Percentiles rank a stretch among this genome's conserved stretches.
phyloP scores from a whole-genome alignment of 2,113 vertebrate species.

The Emberiza fucata region DNA sequence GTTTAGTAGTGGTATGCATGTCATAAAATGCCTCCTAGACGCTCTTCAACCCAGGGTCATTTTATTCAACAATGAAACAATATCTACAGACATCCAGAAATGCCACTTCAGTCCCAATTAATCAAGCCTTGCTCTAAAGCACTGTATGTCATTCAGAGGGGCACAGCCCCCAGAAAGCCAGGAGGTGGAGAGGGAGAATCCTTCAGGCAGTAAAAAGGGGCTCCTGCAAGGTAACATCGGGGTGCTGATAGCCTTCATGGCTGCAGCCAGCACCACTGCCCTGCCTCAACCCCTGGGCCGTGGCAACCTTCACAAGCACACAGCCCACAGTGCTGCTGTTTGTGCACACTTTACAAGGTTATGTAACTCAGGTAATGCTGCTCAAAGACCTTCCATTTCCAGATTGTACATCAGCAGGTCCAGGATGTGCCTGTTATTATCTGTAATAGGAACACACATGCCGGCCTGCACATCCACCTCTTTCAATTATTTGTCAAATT shows the following conservation, averaged over 20 bases:
- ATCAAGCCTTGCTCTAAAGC: not conserved
- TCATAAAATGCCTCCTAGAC: not conserved
- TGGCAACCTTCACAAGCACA: not conserved
- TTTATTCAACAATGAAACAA: conserved; percentile 3
- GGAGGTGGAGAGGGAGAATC: not conserved
- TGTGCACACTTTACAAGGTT: not conserved
- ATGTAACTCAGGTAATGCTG: not conserved
- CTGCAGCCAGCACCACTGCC: rapidly evolving
- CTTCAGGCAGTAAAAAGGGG: not conserved
- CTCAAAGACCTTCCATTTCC: not conserved
- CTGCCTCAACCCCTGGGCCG: not conserved
- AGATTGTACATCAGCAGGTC: not conserved
- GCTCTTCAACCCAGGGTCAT: not conserved
- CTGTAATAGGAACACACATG: not conserved
- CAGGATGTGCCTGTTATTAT: not conserved
- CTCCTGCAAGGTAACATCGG: not conserved
- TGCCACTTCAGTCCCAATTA: not conserved
- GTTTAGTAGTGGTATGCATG: not conserved
- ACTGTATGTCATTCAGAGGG: not conserved
- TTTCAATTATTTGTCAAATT: not conserved
- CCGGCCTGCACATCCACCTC: not conserved
- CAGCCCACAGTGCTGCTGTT: rapidly evolving
- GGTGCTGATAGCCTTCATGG: not conserved
- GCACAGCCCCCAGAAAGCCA: not conserved
- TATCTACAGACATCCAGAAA: not conserved